Conservation (phyloP, 1,140 invertebrate species). For the Cherax destructor region DNA sequence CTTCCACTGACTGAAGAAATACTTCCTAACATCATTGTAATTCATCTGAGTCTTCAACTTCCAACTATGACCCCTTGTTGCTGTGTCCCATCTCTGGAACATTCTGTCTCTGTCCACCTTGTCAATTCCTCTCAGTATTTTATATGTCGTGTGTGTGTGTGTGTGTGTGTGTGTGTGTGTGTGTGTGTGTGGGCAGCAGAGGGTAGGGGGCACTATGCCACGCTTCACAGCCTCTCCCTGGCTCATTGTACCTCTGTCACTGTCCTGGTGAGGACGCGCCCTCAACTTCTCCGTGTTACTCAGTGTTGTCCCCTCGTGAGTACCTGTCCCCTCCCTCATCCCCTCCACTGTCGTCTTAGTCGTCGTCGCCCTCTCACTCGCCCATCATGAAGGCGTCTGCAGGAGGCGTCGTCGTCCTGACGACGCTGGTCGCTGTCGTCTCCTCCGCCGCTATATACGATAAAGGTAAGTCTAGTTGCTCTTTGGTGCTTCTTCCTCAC, state of each 20-base stretch:
- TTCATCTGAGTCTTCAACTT: too few relatives aligned
- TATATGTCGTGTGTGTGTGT: too few relatives aligned
- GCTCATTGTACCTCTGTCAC: background rate
- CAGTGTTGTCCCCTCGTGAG: background rate
- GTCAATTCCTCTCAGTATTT: too few relatives aligned
- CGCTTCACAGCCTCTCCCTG: background rate
- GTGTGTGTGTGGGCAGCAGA: constrained; percentile 13
- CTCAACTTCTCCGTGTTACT: background rate
- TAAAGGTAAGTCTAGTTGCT: background rate
- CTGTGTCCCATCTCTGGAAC: too few relatives aligned
- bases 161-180: constrained; percentile 6
- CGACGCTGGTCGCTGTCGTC: background rate
- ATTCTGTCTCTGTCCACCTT: too few relatives aligned
- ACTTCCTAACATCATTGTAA: too few relatives aligned
- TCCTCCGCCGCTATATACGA: background rate
- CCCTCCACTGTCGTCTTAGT: background rate
- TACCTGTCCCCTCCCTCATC: background rate
- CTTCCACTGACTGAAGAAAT: too few relatives aligned
- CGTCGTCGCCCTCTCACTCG: background rate
- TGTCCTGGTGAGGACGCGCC: background rate
- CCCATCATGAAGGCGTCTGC: background rate
- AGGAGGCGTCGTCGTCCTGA: background rate
- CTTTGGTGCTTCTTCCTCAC: too few relatives aligned
- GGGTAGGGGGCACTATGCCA: background rate
- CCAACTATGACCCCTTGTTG: too few relatives aligned